A percentile compares a stretch with the other conserved stretches of the same genome.
Conservation (phyloP, 2,113 vertebrate genomes). For the Caranx melampygus region DNA sequence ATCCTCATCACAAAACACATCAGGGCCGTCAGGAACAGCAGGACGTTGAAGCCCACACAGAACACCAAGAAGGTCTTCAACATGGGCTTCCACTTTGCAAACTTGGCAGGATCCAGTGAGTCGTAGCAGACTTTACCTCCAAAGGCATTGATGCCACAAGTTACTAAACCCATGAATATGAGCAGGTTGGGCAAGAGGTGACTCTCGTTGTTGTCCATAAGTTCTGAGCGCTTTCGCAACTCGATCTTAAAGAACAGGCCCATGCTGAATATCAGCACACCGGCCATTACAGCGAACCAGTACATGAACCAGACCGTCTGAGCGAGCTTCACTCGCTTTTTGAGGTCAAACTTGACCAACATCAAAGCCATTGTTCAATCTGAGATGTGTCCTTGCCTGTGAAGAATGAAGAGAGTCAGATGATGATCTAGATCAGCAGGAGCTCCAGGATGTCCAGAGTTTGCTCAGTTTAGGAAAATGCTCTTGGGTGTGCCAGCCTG, state of each 20-base stretch:
- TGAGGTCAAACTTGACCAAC: conserved; percentile 93
- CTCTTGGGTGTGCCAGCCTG: conserved; percentile 18
- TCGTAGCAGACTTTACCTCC: conserved; percentile 98
- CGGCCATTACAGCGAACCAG: conserved; percentile 94
- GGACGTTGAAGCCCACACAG: conserved; percentile 87
- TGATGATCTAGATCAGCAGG: neutral
- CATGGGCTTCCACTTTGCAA: conserved; percentile 90
- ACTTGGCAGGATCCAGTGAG: conserved; percentile 93
- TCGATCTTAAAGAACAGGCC: conserved; percentile 98
- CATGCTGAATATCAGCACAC: conserved; percentile 91
- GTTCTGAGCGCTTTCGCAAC: conserved; percentile 94
- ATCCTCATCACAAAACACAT: conserved; percentile 91
- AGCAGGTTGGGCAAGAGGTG: conserved; percentile 97
- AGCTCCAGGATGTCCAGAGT: conserved; percentile 23
- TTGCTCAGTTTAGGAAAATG: conserved; percentile 2
- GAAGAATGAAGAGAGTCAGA: conserved; percentile 17
- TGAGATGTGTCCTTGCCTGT: conserved; percentile 31
- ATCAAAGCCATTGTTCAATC: conserved; percentile 90
- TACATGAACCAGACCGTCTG: conserved; percentile 98
- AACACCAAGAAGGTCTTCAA: conserved; percentile 89
- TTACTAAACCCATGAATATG: conserved; percentile 89
- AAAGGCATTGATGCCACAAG: conserved; percentile 89
- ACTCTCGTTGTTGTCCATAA: conserved; percentile 98
- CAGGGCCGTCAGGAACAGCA: conserved; percentile 86
- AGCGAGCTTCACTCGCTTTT: conserved; percentile 95